Evolutionary conservation across 1,140 invertebrate genomes (phyloP).

Genomic region (Drosophila pectinifera): DNA sequence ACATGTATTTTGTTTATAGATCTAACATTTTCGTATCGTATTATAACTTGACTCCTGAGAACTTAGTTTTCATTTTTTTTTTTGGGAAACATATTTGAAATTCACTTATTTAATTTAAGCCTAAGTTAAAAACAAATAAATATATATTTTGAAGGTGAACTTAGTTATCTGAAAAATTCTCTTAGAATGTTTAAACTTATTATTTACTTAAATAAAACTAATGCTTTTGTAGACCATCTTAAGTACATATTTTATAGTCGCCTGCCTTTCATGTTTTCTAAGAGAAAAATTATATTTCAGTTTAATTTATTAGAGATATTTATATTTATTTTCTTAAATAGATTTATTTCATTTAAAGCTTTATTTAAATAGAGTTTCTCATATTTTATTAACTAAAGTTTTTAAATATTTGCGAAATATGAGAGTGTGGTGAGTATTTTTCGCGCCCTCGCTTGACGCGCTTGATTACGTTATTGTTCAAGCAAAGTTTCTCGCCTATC

Average conservation of each 20-base stretch:
- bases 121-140: neutral
- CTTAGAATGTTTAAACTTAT: conserved; percentile 1
- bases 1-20: conserved; percentile 3
- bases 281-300: too few relatives aligned
- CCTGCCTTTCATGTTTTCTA: too few relatives aligned
- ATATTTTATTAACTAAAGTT: neutral
- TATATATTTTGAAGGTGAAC: neutral
- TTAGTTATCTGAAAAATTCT: conserved; percentile 3
- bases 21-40: neutral
- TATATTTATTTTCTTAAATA: neutral
- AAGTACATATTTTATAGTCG: neutral
- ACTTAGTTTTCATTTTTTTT: neutral
- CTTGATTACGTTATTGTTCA: too few relatives aligned
- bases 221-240: neutral
- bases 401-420: neutral
- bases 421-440: neutral
- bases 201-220: conserved; percentile 4
- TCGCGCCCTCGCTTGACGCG: neutral
- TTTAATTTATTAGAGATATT: neutral
- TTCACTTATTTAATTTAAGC: conserved; percentile 6
- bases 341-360: too few relatives aligned
- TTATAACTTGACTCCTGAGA: neutral
- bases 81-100: neutral
- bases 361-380: neutral
- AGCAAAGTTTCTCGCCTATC: too few relatives aligned